Percentiles rank a stretch among this genome's conserved stretches.
Evolutionary conservation across 2,113 vertebrate species (phyloP).

Genomic region (Hydropotes inermis): DNA sequence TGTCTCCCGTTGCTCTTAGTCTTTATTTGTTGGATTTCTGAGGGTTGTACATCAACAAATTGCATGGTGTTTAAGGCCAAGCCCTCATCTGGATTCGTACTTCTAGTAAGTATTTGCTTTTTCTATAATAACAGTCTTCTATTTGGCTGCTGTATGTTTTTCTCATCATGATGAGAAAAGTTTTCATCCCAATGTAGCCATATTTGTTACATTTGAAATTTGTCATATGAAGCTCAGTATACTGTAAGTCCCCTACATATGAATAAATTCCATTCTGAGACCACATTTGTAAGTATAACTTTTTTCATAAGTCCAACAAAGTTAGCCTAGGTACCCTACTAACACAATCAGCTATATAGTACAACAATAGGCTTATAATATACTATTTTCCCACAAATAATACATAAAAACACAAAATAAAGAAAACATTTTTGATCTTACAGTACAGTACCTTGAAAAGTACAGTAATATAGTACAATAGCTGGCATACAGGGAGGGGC

Average conservation of each 20-base stretch:
- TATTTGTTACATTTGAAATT: not conserved
- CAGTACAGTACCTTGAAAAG: not conserved
- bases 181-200: not conserved
- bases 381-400: not conserved
- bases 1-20: not conserved
- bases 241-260: not conserved
- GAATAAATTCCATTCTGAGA: not conserved
- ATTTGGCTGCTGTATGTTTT: not conserved
- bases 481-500: not conserved
- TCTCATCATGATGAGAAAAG: not conserved
- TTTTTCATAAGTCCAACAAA: not conserved
- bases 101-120: not conserved
- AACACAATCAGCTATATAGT: not conserved
- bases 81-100: not conserved
- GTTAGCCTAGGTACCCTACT: not conserved
- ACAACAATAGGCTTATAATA: not conserved
- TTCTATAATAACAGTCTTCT: not conserved
- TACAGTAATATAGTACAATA: not conserved
- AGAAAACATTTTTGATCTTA: not conserved
- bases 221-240: not conserved
- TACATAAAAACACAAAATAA: not conserved
- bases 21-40: not conserved
- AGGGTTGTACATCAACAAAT: not conserved
- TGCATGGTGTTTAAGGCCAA: not conserved
- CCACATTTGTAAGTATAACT: not conserved